Conservation (phyloP, 2,888 invertebrate species). For the Toxonevra muliebris region DNA sequence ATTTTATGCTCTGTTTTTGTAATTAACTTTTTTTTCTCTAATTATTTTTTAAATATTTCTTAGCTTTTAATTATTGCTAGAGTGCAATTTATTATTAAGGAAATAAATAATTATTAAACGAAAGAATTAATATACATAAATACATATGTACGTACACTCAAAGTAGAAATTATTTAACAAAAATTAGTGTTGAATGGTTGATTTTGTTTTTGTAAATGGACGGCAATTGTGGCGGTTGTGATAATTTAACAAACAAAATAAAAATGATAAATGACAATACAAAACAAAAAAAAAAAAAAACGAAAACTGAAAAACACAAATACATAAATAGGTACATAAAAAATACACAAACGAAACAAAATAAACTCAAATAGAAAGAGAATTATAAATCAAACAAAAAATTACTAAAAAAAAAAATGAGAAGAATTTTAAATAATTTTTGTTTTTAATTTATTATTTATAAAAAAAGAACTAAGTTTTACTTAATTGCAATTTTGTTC, state of each 20-base stretch:
- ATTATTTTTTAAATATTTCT: constrained; percentile 26
- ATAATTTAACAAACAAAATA: constrained; percentile 22
- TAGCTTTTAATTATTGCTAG: constrained; percentile 32
- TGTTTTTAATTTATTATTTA: too few relatives aligned
- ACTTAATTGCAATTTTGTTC: too few relatives aligned
- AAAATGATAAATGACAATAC: not conserved
- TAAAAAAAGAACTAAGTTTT: too few relatives aligned
- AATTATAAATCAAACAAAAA: not conserved
- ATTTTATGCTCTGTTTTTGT: too few relatives aligned
- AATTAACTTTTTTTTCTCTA: not conserved
- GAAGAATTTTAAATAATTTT: too few relatives aligned
- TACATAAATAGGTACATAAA: not conserved
- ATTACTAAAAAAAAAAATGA: too few relatives aligned
- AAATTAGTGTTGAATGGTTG: not conserved
- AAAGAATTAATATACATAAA: constrained; percentile 12
- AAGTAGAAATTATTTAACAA: not conserved
- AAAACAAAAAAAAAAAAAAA: constrained; percentile 1
- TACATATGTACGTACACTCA: not conserved
- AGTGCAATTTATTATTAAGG: constrained; percentile 17
- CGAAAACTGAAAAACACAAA: not conserved
- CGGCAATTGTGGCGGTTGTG: constrained; percentile 32
- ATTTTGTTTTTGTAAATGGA: constrained; percentile 1
- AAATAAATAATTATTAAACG: not conserved
- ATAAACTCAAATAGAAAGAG: not conserved
- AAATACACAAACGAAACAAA: not conserved